Percentiles rank a stretch among this genome's conserved stretches.
These are phyloP conservation scores for Micromys minutus DNA, from an alignment of 2,113 vertebrate genomes.

Conservation along the genomic window DNA sequence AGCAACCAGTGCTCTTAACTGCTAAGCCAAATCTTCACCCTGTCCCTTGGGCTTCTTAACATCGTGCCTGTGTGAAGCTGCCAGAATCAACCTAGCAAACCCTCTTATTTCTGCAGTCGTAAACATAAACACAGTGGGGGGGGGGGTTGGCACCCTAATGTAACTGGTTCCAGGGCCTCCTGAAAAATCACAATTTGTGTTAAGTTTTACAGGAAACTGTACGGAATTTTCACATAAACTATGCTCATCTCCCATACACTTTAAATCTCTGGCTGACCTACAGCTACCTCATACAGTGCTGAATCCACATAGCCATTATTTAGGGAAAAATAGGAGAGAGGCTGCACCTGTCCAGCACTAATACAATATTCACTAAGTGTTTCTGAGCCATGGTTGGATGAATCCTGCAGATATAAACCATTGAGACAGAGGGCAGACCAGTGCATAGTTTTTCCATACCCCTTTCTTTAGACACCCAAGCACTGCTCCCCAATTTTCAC, in stretches of 20 bases:
- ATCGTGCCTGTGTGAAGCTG: background rate
- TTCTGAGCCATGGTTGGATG: background rate
- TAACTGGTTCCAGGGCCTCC: background rate
- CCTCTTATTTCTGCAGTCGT: background rate
- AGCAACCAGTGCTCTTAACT: background rate
- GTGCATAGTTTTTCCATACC: background rate
- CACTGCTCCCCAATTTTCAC: background rate
- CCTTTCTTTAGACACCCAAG: background rate
- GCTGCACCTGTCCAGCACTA: background rate
- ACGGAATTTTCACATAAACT: background rate
- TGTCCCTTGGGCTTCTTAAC: too few relatives aligned
- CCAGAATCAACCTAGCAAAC: background rate
- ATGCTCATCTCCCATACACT: background rate
- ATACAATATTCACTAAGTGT: background rate
- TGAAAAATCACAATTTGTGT: background rate
- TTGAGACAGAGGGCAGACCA: background rate
- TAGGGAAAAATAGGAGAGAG: background rate
- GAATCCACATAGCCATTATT: too few relatives aligned
- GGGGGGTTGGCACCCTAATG: background rate
- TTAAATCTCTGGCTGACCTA: background rate
- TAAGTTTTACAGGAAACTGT: background rate
- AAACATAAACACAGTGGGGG: too few relatives aligned
- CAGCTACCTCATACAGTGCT: background rate
- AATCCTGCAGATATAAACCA: background rate
- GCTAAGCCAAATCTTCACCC: background rate